Percentiles rank a stretch among this genome's conserved stretches.
These are phyloP conservation scores for Chaetodon trifasciatus DNA, from an alignment of 2,797 vertebrate species.

Conservation along the genomic window DNA sequence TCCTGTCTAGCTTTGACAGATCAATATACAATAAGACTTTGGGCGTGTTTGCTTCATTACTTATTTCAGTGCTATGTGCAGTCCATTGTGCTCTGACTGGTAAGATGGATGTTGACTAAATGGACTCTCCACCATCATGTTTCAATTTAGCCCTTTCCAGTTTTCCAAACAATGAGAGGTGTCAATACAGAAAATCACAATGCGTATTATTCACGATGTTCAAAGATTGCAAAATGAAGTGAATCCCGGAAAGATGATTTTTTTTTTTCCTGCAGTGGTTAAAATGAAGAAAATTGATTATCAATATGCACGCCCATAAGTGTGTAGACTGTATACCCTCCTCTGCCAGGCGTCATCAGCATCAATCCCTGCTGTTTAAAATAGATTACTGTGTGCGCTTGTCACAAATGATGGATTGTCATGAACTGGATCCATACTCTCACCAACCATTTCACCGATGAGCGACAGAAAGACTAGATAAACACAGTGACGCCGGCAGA, in stretches of 20 bases:
- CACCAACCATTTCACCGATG: constrained; percentile 57
- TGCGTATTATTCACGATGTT: constrained; percentile 31
- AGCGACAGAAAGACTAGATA: constrained; percentile 69
- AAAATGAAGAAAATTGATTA: constrained; percentile 79
- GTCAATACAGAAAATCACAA: constrained; percentile 49
- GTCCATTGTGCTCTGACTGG: constrained; percentile 36
- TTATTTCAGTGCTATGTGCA: constrained; percentile 28
- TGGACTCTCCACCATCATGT: constrained; percentile 49
- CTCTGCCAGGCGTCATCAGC: constrained; percentile 79
- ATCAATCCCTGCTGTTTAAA: constrained; percentile 75
- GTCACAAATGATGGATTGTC: constrained; percentile 81
- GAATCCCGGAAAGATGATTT: constrained; percentile 39
- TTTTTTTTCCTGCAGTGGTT: constrained; percentile 50
- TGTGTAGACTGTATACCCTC: constrained; percentile 58
- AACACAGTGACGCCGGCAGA: constrained; percentile 66
- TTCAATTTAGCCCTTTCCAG: constrained; percentile 47
- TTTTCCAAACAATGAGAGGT: constrained; percentile 19
- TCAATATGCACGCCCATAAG: constrained; percentile 72
- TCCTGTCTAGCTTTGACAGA: constrained; percentile 36
- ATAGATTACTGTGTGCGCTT: constrained; percentile 78
- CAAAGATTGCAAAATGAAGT: constrained; percentile 23
- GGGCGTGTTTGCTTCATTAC: constrained; percentile 30
- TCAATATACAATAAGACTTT: constrained; percentile 60
- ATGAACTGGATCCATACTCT: constrained; percentile 78
- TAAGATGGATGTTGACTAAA: constrained; percentile 49